Evolutionary conservation across 2,888 invertebrate species (phyloP), one percentile per base, ranked within the genome.

Genomic region (Labia minor): DNA sequence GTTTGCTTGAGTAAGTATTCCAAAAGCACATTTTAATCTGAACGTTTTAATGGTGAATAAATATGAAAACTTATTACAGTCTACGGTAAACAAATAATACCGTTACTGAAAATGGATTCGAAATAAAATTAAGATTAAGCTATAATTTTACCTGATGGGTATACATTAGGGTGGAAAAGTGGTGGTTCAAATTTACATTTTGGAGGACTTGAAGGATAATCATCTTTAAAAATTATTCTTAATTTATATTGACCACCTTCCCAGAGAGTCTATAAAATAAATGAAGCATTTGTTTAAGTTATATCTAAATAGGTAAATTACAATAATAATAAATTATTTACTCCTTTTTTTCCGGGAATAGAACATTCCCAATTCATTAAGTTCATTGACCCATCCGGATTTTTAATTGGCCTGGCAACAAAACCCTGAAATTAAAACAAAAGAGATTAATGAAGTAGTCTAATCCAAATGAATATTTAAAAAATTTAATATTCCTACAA

Each of bases 121-220:
- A 26, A 26, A 26, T n/a, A n/a, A n/a, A n/a, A n/a, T n/a, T n/a
- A n/a, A n/a, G n/a, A n/a, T 8, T 26, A 6, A 26, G 26, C 8
- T 3, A 26, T 8, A 6, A 6, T 62, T 66, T 69, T 72, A 76
- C 78, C 78, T 66, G 92, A 92, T n/a, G 91, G 91, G 74, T 94
- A 94, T 0, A 99, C 97, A 78, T 99, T 99, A 0, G 98, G 98
- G 77, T 99, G 98, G 78, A 99, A 99, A 8, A 99, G 82, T 19
- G 98, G 97, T 6, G 98, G 98, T 77, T 99, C 98, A 80, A 98
- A 99, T 83, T 97, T 97, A 82, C 98, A 98, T 80, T 99, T 98
- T 67, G 98, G 98, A 63, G 98, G 98, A 74, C 95, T 95, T 65
- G 96, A 95, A 10, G 98, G 98, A 77, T 96, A 99, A 77, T 99